Percentiles rank a stretch among this genome's conserved stretches.
These are phyloP conservation scores for Sebastes hopkinsi DNA, from an alignment of 2,797 vertebrate species.

Conservation along the genomic window DNA sequence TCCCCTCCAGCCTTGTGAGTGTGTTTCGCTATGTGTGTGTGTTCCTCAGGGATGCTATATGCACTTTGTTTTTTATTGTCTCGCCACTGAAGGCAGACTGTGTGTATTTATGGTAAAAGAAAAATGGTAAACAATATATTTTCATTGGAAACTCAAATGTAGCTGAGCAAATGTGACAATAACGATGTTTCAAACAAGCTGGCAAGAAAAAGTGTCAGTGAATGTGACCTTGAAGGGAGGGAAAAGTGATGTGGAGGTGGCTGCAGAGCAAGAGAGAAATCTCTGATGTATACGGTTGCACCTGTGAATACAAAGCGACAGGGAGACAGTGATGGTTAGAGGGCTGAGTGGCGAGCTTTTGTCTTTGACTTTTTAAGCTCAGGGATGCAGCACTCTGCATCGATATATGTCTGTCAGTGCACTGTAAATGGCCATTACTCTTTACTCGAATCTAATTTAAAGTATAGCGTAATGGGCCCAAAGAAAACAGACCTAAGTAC, in stretches of 20 bases:
- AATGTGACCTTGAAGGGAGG: constrained; percentile 9
- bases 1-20: constrained; percentile 18
- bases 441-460: background rate
- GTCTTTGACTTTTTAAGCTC: constrained; percentile 60
- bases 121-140: background rate
- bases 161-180: background rate
- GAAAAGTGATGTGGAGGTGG: constrained; percentile 6
- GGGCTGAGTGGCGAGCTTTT: constrained; percentile 26
- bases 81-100: background rate
- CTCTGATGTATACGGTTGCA: constrained; percentile 28
- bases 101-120: constrained; percentile 18
- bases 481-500: background rate
- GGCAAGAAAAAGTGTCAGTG: background rate
- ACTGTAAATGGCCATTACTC: constrained; percentile 8
- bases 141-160: background rate
- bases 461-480: background rate
- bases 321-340: constrained; percentile 28
- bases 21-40: constrained; percentile 10
- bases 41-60: constrained; percentile 45
- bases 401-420: constrained; percentile 25
- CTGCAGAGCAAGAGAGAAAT: constrained; percentile 18
- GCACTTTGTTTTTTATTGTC: constrained; percentile 45
- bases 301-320: constrained; percentile 40
- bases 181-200: background rate
- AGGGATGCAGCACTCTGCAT: constrained; percentile 42